These are phyloP conservation scores for Calameuta pallipes DNA, from an alignment of 2,888 invertebrate species.

Conservation along the genomic window DNA sequence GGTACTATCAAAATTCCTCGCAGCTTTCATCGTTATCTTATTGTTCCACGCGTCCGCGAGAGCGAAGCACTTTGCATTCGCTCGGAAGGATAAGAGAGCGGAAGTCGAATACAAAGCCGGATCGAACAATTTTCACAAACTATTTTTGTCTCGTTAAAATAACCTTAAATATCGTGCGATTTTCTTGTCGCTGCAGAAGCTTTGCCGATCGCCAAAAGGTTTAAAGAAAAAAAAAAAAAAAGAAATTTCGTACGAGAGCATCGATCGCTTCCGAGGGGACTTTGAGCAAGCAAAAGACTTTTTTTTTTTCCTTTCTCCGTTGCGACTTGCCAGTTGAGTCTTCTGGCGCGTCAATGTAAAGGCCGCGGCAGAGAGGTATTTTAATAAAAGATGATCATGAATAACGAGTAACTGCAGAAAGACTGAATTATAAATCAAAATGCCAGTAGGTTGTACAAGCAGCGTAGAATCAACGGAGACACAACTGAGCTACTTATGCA, in stretches of 20 bases:
- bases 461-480: neutral
- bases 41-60: neutral
- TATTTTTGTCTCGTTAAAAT: neutral
- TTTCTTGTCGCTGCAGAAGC: neutral
- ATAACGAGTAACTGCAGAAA: neutral
- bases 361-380: neutral
- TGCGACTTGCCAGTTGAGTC: neutral
- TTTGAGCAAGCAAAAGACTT: neutral
- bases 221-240: neutral
- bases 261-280: neutral
- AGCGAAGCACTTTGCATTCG: neutral
- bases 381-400: slow-evolving; percentile 4
- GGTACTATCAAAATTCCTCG: neutral
- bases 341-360: neutral
- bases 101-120: too few species aligned
- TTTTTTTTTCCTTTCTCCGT: neutral
- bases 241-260: neutral
- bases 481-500: neutral
- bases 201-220: neutral
- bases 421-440: neutral
- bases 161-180: neutral
- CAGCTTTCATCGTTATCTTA: neutral
- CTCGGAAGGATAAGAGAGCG: neutral
- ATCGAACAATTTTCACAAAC: neutral
- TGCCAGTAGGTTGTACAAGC: neutral